These are phyloP conservation scores for Ibidorhyncha struthersii DNA, from an alignment of 2,113 vertebrate genomes.

Conservation along the genomic window DNA sequence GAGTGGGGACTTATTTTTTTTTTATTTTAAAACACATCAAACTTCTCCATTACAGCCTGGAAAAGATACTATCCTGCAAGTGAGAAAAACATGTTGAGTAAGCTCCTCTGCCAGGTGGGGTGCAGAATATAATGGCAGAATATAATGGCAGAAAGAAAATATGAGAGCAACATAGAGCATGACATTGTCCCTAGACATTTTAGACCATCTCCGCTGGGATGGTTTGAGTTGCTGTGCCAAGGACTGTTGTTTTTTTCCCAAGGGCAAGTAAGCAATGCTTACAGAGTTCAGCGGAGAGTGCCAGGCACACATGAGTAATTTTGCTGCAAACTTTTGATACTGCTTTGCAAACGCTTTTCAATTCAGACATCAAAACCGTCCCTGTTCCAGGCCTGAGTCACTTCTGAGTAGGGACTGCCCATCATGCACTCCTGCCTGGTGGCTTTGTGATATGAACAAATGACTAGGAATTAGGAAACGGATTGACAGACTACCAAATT, in stretches of 20 bases:
- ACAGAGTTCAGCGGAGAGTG: neutral
- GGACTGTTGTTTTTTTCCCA: neutral
- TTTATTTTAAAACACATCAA: neutral
- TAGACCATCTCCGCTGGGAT: neutral
- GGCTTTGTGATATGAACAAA: conserved; percentile 40
- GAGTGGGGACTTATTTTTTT: neutral
- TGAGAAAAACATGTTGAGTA: neutral
- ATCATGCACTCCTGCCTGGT: neutral
- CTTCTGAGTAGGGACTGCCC: conserved; percentile 5
- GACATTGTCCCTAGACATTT: neutral
- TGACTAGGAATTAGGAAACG: conserved; percentile 16
- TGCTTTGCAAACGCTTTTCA: neutral
- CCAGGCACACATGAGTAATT: neutral
- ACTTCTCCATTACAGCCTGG: neutral
- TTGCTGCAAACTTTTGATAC: conserved; percentile 29
- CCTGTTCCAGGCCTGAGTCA: conserved; percentile 14
- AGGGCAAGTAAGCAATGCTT: neutral
- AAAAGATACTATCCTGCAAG: neutral
- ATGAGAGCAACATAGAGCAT: neutral
- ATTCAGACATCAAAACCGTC: conserved; percentile 29
- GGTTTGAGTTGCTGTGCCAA: neutral
- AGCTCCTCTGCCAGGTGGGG: neutral
- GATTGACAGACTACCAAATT: conserved; percentile 22
- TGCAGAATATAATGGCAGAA: neutral
- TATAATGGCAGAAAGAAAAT: neutral